phyloP scores from a whole-genome alignment of 2,797 vertebrate species.

The Ceryle rudis region DNA sequence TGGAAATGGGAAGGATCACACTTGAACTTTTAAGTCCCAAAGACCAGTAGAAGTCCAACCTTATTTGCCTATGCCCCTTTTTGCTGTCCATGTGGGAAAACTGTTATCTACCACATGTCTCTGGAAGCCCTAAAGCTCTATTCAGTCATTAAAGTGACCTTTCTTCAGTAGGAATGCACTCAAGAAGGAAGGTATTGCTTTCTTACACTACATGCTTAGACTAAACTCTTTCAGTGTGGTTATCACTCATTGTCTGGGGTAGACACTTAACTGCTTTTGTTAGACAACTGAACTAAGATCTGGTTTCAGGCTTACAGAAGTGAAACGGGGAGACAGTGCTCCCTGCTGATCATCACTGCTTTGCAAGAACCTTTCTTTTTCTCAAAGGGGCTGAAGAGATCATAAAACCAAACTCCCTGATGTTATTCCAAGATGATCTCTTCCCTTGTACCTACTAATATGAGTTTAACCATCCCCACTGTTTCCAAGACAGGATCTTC shows the following conservation, averaged over 20 bases:
- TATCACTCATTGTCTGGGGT: neutral
- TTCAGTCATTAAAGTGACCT: neutral
- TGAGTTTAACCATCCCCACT: neutral
- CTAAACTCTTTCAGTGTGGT: neutral
- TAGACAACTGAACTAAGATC: neutral
- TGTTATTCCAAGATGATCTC: neutral
- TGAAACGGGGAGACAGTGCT: neutral
- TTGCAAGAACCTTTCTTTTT: neutral
- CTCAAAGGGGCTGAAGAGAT: neutral
- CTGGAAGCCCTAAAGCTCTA: neutral
- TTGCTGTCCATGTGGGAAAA: neutral
- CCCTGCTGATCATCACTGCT: neutral
- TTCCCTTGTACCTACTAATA: neutral
- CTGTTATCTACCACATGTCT: neutral
- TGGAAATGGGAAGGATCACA: neutral
- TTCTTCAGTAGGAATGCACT: neutral
- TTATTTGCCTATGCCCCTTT: neutral
- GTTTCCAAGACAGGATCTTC: neutral
- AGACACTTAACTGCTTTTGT: neutral
- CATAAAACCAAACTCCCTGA: neutral
- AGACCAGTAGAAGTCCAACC: neutral
- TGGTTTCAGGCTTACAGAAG: neutral
- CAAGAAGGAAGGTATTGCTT: neutral
- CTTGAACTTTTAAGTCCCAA: rapidly evolving
- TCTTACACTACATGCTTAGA: neutral